A percentile compares a stretch with the other conserved stretches of the same genome.
Conservation (phyloP, 2,888 invertebrate species). For the Choristoneura rosaceana region DNA sequence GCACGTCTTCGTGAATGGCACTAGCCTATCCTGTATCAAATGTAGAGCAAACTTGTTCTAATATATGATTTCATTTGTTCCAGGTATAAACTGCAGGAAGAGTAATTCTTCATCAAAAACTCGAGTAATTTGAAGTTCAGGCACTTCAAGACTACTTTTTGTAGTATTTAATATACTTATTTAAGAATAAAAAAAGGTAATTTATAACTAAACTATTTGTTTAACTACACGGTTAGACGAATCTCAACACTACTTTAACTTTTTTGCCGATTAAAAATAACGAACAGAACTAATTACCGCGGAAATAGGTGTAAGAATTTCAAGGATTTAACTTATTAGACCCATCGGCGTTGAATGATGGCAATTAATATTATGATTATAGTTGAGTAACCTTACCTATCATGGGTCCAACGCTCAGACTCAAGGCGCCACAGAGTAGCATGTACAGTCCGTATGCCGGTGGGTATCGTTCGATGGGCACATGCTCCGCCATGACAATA, state of each 20-base stretch:
- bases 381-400: constrained; percentile 78
- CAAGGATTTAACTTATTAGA: background rate
- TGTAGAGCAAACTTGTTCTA: background rate
- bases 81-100: background rate
- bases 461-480: constrained; percentile 86
- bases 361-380: background rate
- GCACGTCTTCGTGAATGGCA: too few species aligned
- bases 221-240: background rate
- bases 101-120: background rate
- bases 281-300: background rate
- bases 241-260: background rate
- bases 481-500: constrained; percentile 87
- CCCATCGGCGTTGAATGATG: background rate
- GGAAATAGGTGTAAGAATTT: background rate
- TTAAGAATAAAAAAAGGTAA: too few species aligned
- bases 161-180: too few species aligned
- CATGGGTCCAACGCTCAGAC: constrained; percentile 85
- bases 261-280: constrained; percentile 5
- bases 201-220: background rate
- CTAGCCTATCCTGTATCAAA: background rate
- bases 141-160: background rate
- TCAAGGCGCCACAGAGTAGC: constrained; percentile 86
- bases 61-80: background rate
- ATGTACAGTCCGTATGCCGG: constrained; percentile 88
- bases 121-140: background rate